Base-by-base conservation (phyloP, 2,797 vertebrate genomes). In the Myoxocephalus aenaeus region DNA sequence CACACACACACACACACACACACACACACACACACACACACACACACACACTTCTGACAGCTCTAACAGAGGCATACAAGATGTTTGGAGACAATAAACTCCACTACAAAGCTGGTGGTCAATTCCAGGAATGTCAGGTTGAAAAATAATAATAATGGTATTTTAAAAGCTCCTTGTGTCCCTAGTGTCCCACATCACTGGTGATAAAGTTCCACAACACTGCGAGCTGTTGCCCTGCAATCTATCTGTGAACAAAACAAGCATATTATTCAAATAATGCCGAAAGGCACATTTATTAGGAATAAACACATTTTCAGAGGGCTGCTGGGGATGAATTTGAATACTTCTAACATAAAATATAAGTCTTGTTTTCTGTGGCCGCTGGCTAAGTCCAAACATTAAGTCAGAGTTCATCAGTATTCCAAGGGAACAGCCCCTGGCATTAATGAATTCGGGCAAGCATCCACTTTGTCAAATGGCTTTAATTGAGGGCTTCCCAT, bases 401-500 rank as follows among this genome's bases (percentile, higher is more conserved):
- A 73, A 85, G 59, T 70, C 71, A 73, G 72, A 76, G 83, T 86
- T 90, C 72, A 93, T 92, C 87, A 74, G 89, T 92, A 91, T 93
- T 92, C 90, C 70, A 77, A 74, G 78, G 77, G 82, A 87, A 86
- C 53, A 67, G 59, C 25, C 25, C 0, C 18, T 58, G 73, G 74
- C 78, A 90, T 89, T 90, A 92, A 92, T 91, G 76, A 87, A 92
- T 93, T 87, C 87, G 87, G 81, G 85, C 61, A 51, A 85, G 86
- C 81, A 79, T 91, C 89, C 91, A 92, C 90, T 94, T 91, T 90
- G 84, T 90, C 87, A 92, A 91, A 93, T 88, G 90, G 73, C 83
- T 89, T 87, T 91, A 93, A 92, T 87, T 82, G 89, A 89, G 78
- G 85, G 77, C 85, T 90, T 92, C 88, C 84, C 75, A 85, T 93